Base-by-base conservation (phyloP, 2,113 vertebrate species). In the Neopipo cinnamomea region DNA sequence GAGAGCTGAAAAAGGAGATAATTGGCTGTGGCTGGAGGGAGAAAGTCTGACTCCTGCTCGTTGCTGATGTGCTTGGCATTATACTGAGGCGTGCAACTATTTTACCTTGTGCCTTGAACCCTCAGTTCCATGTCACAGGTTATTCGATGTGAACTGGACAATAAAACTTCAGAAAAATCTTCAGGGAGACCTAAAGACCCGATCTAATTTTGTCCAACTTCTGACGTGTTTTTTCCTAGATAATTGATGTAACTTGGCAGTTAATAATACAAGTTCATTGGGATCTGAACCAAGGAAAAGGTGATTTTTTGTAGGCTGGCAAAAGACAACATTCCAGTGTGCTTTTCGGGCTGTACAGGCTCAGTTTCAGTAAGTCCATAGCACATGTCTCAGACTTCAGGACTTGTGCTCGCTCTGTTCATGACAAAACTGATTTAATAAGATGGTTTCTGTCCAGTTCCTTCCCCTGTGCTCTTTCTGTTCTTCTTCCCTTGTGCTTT, bases 371-470 rank as follows among this genome's bases (percentile, higher is more conserved):
- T n/a, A 75, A 55, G 10, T 50, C 12, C 9, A 13, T 7, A 37
- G 25, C 1, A 0, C 14, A 42, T 6, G 10, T 72, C 11, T 88
- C 1, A 3, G 52, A 23, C 66, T 82, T 73, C 33, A 65, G 20
- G 49, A 39, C 30, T 79, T 0, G 0, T 12, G 24, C 49, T 88
- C 2, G 0, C 66, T 56, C 1, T 1, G 3, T 30, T 80, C 2
- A 1, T 61, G 72, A 76, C 20, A 70, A 49, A 84, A 39, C 49
- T 76, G 55, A 73, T 76, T 35, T 24, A 61, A 33, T 46, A 62
- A 50, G 35, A 39, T 8, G 6, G 3, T 58, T 88, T 82, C 47
- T 86, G 46, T 44, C 55, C 50, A 35, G 2, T 65, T 74, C 44
- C 2, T 88, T 77, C 17, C 23, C 39, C 42, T 53, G 35, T 47